phyloP scores from a whole-genome alignment of 1,140 invertebrate genomes.

The Bombus sylvicola region DNA sequence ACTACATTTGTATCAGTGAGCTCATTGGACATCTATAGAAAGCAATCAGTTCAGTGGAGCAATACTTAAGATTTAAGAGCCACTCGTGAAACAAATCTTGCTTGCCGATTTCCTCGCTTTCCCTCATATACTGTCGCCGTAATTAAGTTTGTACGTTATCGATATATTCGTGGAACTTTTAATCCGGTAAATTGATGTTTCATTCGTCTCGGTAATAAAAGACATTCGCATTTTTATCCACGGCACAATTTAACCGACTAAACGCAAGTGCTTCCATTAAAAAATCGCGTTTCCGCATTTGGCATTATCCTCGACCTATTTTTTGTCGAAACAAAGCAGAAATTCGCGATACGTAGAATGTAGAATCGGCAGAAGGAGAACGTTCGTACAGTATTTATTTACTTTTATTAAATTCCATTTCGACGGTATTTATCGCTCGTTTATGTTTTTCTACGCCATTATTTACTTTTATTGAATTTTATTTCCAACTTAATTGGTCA shows the following conservation, averaged over 20 bases:
- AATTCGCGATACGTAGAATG: neutral
- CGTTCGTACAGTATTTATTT: neutral
- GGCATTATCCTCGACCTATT: slow-evolving; percentile 1
- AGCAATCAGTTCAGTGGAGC: slow-evolving; percentile 1
- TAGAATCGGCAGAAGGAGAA: neutral
- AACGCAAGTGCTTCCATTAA: slow-evolving; percentile 12
- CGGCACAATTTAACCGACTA: slow-evolving; percentile 1
- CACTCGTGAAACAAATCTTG: slow-evolving; percentile 4
- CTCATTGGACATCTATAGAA: neutral
- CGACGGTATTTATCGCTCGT: no score
- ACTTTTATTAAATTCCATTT: no score
- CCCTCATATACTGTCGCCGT: neutral
- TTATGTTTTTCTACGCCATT: no score
- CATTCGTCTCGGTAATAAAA: slow-evolving; percentile 32
- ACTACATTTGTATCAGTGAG: neutral
- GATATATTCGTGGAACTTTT: slow-evolving; percentile 36
- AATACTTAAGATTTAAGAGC: slow-evolving; percentile 2
- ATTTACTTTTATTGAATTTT: no score
- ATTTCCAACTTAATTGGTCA: no score
- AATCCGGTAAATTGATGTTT: slow-evolving; percentile 44
- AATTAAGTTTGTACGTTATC: slow-evolving; percentile 49
- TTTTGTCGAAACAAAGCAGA: neutral
- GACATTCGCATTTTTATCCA: slow-evolving; percentile 7
- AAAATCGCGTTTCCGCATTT: slow-evolving; percentile 21
- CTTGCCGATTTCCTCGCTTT: neutral